Conservation (phyloP, 2,113 vertebrate genomes). For the Lophura nycthemera region DNA sequence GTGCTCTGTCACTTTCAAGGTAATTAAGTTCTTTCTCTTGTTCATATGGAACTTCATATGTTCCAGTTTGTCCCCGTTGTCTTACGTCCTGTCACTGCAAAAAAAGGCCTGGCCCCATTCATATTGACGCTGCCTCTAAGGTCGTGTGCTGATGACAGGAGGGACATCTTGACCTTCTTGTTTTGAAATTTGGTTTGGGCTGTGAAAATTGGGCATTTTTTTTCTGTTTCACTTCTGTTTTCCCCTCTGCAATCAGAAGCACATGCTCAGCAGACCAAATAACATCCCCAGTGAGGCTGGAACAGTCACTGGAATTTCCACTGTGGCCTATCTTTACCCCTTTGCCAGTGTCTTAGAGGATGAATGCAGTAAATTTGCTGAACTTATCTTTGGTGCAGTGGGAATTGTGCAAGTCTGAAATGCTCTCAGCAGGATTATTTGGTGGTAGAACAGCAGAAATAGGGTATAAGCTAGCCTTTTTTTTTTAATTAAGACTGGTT, state of each 20-base stretch:
- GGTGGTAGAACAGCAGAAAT: neutral
- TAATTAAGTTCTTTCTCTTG: too few relatives aligned
- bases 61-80: too few relatives aligned
- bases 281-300: neutral
- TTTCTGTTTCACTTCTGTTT: neutral
- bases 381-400: neutral
- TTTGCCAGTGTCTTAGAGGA: neutral
- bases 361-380: neutral
- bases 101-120: neutral
- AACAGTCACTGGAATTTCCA: neutral
- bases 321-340: neutral
- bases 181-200: neutral
- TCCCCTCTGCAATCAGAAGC: neutral
- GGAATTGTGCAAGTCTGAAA: neutral
- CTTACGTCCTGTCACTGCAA: too few relatives aligned
- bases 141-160: neutral
- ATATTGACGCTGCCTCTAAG: rapidly evolving
- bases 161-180: neutral
- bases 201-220: neutral
- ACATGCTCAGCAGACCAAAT: neutral
- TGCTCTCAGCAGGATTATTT: neutral
- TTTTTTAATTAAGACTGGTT: neutral
- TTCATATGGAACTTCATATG: too few relatives aligned
- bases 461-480: neutral
- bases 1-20: too few relatives aligned